A percentile compares a stretch with the other conserved stretches of the same genome.
These are phyloP conservation scores for Planiliza haematocheilus DNA, from an alignment of 2,113 vertebrate species.

Conservation along the genomic window DNA sequence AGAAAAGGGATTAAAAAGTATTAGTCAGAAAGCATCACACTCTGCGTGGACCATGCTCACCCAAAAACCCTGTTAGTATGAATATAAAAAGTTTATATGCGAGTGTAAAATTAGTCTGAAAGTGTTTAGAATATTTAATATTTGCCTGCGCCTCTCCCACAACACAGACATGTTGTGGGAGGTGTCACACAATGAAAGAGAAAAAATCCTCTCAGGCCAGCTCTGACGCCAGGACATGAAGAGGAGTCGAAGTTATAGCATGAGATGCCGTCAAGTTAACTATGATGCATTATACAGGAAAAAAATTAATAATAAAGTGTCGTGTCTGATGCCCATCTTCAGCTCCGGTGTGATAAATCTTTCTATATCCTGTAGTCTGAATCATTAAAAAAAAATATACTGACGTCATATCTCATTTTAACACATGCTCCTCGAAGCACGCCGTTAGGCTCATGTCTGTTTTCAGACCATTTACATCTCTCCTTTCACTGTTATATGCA, in stretches of 20 bases:
- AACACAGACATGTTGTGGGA: background rate
- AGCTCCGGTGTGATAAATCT: background rate
- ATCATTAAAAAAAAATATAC: background rate
- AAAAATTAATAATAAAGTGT: too few species aligned
- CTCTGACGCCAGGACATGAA: background rate
- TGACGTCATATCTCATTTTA: background rate
- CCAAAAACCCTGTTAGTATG: slow-evolving; percentile 12
- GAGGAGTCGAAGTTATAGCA: background rate
- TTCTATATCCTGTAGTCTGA: background rate
- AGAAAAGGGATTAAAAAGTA: slow-evolving; percentile 61
- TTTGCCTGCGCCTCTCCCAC: background rate
- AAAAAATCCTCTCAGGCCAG: background rate
- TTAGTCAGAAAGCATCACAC: slow-evolving; percentile 46
- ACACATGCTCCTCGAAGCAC: background rate
- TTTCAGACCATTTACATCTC: background rate
- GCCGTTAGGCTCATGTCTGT: background rate
- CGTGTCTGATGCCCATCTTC: background rate
- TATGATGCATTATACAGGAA: background rate
- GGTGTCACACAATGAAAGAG: background rate
- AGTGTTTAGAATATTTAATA: background rate
- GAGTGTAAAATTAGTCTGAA: too few species aligned
- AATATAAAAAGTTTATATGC: too few species aligned
- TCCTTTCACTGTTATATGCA: slow-evolving; percentile 37
- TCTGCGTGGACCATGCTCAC: background rate
- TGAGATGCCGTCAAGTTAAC: background rate